Conservation (phyloP, 92 coral and sea anemone genomes). For the Zoanthus sociatus region DNA sequence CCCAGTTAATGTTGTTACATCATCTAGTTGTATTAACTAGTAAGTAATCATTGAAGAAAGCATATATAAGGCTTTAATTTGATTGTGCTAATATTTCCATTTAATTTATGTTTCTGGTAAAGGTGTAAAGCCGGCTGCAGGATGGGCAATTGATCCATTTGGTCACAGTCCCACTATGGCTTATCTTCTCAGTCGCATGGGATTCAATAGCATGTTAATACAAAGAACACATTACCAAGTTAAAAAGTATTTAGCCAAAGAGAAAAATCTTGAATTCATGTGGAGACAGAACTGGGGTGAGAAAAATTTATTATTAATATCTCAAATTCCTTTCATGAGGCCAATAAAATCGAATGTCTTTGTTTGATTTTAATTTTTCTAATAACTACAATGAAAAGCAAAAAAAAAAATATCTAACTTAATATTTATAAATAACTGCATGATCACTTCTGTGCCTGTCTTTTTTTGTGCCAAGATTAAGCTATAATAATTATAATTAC, state of each 20-base stretch:
- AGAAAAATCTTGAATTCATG: slow-evolving; percentile 94
- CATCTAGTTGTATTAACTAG: too few species aligned
- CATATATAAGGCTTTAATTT: not conserved
- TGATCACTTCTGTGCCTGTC: too few species aligned
- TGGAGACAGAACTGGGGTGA: slow-evolving; percentile 99
- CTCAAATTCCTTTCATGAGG: not conserved
- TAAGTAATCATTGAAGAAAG: not conserved
- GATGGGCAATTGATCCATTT: slow-evolving; percentile 99
- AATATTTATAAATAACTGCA: too few species aligned
- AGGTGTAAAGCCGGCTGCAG: slow-evolving; percentile 93
- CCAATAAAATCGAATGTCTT: too few species aligned
- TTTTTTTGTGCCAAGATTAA: too few species aligned
- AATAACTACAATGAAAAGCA: too few species aligned
- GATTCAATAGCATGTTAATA: slow-evolving; percentile 93
- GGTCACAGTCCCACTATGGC: slow-evolving; percentile 99
- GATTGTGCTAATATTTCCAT: not conserved
- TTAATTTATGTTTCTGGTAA: not conserved
- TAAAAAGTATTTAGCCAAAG: slow-evolving; percentile 91
- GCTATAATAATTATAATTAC: too few species aligned
- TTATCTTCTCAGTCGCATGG: slow-evolving; percentile 85
- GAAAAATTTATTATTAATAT: not conserved
- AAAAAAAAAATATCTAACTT: too few species aligned
- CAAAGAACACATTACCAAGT: slow-evolving; percentile 96
- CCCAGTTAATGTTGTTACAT: too few species aligned
- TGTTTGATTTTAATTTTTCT: too few species aligned